Percentiles rank a stretch among this genome's conserved stretches.
Evolutionary conservation across 2,888 invertebrate species (phyloP).

Genomic region (Leptura quadrifasciata): DNA sequence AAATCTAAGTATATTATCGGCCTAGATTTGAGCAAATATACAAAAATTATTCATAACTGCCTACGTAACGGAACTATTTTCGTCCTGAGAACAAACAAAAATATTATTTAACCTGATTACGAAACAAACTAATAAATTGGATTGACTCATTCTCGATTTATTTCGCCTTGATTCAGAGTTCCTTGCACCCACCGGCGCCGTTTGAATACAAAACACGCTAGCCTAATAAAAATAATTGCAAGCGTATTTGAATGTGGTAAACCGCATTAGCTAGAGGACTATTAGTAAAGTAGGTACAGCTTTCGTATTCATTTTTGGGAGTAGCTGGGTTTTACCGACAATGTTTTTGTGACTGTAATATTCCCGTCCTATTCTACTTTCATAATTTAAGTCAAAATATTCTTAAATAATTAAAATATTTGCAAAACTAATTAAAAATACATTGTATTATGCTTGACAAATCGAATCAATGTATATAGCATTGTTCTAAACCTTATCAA

Average conservation of each 20-base stretch:
- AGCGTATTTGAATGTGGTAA: not conserved
- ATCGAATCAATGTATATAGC: too few species aligned
- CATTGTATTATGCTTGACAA: too few species aligned
- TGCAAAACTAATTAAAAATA: too few species aligned
- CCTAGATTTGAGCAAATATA: constrained; percentile 1
- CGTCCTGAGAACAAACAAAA: constrained; percentile 40
- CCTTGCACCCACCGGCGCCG: not conserved
- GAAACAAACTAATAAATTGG: constrained; percentile 49
- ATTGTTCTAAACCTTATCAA: too few species aligned
- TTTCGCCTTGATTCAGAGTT: constrained; percentile 33
- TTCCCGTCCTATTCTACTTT: not conserved
- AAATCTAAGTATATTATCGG: not conserved
- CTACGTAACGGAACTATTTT: constrained; percentile 26
- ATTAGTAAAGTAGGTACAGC: not conserved
- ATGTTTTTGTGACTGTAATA: not conserved
- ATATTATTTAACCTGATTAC: constrained; percentile 51
- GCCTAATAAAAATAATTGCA: constrained; percentile 15
- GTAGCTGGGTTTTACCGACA: constrained; percentile 19
- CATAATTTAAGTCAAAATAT: not conserved
- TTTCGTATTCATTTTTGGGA: constrained; percentile 1
- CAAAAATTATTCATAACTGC: constrained; percentile 15
- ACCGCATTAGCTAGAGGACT: not conserved
- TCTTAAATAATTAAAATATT: too few species aligned
- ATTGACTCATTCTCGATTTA: constrained; percentile 41
- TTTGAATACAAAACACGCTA: constrained; percentile 20